phyloP scores from a whole-genome alignment of 1,140 invertebrate species.

The Micrasema longulum region DNA sequence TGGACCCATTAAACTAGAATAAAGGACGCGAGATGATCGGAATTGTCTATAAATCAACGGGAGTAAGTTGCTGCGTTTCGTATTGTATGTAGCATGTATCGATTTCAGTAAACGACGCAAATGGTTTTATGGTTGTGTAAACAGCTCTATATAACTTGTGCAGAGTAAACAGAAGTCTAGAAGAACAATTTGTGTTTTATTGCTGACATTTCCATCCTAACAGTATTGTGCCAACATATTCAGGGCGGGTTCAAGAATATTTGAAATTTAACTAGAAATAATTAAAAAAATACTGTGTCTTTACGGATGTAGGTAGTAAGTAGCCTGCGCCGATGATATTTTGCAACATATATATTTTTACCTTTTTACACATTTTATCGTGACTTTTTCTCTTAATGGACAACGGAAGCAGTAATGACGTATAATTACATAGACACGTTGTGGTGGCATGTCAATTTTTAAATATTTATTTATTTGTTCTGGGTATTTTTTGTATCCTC shows the following conservation, averaged over 20 bases:
- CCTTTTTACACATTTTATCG: too few relatives aligned
- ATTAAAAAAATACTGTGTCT: too few relatives aligned
- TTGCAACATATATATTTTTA: too few relatives aligned
- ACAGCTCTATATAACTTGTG: conserved; percentile 48
- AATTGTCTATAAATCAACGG: conserved; percentile 17
- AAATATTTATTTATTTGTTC: too few relatives aligned
- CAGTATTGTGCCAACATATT: conserved; percentile 6
- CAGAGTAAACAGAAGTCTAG: conserved; percentile 36
- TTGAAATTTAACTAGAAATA: too few relatives aligned
- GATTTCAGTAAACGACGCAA: conserved; percentile 41
- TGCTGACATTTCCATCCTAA: conserved; percentile 23
- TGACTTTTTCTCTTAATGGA: too few relatives aligned
- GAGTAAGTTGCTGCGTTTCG: conserved; percentile 33
- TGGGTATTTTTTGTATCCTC: too few relatives aligned
- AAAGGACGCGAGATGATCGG: conserved; percentile 1
- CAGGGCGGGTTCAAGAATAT: background rate
- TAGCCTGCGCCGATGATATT: too few relatives aligned
- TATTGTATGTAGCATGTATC: conserved; percentile 32
- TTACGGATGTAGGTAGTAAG: too few relatives aligned
- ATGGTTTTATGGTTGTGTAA: conserved; percentile 46
- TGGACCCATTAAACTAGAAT: conserved; percentile 3
- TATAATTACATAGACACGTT: too few relatives aligned
- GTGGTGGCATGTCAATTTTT: too few relatives aligned
- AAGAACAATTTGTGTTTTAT: conserved; percentile 49
- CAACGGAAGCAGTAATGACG: too few relatives aligned